These are phyloP conservation scores for Drosophila bocki DNA, from an alignment of 1,140 invertebrate species.

Conservation along the genomic window DNA sequence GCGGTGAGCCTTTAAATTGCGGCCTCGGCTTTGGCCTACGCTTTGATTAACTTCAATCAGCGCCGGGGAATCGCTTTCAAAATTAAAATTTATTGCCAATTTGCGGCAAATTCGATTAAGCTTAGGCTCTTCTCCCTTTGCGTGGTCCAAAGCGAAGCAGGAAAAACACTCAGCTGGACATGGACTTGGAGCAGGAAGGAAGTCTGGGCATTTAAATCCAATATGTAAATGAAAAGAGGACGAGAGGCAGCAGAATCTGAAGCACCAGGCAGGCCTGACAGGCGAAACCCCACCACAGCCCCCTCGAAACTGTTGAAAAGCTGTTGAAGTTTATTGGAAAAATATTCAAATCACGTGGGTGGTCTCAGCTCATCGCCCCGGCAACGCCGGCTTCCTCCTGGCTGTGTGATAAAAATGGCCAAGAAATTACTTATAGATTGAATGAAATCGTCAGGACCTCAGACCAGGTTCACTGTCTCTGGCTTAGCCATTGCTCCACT, in stretches of 20 bases:
- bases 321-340: constrained; percentile 84
- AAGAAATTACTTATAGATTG: constrained; percentile 82
- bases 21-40: constrained; percentile 4
- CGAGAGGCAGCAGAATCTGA: constrained; percentile 9
- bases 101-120: constrained; percentile 84
- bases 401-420: constrained; percentile 73
- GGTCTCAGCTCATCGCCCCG: constrained; percentile 66
- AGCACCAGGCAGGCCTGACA: constrained; percentile 24
- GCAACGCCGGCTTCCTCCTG: constrained; percentile 39
- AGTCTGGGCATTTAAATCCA: constrained; percentile 78
- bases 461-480: constrained; percentile 17
- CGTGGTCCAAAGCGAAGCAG: constrained; percentile 27
- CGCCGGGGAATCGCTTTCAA: constrained; percentile 65
- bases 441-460: constrained; percentile 71
- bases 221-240: constrained; percentile 74
- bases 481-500: constrained; percentile 18
- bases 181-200: constrained; percentile 36
- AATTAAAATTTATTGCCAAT: constrained; percentile 85
- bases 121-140: constrained; percentile 52
- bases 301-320: constrained; percentile 71
- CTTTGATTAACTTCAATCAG: constrained; percentile 77
- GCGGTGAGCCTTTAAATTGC: constrained; percentile 24
- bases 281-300: background rate
- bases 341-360: constrained; percentile 85
- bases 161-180: constrained; percentile 75